Conservation (phyloP, 35 echinoderm and acorn worm species). For the Apostichopus parvimensis region DNA sequence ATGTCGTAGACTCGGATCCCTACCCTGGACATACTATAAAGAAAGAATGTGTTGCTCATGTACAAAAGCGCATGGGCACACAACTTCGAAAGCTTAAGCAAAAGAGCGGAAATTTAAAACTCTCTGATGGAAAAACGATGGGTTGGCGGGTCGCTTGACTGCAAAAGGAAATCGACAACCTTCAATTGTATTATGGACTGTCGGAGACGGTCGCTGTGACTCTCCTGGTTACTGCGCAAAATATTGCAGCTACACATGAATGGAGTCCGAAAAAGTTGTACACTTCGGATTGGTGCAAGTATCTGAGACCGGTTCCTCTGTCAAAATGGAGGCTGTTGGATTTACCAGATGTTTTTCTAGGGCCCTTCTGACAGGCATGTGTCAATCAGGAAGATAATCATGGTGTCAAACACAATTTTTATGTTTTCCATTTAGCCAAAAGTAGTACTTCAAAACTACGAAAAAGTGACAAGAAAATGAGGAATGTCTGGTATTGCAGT, state of each 20-base stretch:
- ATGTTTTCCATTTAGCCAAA: conserved; percentile 25
- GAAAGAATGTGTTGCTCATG: no score
- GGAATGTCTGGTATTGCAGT: background rate
- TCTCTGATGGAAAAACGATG: no score
- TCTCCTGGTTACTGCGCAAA: conserved; percentile 30
- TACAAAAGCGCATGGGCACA: no score
- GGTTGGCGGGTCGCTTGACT: no score
- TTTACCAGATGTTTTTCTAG: background rate
- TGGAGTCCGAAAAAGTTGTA: background rate
- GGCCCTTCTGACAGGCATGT: conserved; percentile 14
- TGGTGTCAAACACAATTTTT: conserved; percentile 26
- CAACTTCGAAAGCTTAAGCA: no score
- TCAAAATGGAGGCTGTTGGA: conserved; percentile 49
- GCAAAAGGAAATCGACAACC: no score
- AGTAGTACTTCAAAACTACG: background rate
- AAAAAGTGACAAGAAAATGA: conserved; percentile 7
- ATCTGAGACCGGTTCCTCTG: no score
- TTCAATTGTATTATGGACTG: no score
- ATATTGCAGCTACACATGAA: conserved; percentile 25
- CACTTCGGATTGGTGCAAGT: no score
- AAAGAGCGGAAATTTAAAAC: no score
- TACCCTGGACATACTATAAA: no score
- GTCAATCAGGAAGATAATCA: conserved; percentile 15
- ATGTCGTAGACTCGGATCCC: no score
- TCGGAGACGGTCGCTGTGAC: conserved; percentile 26